A percentile compares a stretch with the other conserved stretches of the same genome.
These are phyloP conservation scores for Rutpela maculata DNA, from an alignment of 2,888 invertebrate genomes.

Conservation along the genomic window DNA sequence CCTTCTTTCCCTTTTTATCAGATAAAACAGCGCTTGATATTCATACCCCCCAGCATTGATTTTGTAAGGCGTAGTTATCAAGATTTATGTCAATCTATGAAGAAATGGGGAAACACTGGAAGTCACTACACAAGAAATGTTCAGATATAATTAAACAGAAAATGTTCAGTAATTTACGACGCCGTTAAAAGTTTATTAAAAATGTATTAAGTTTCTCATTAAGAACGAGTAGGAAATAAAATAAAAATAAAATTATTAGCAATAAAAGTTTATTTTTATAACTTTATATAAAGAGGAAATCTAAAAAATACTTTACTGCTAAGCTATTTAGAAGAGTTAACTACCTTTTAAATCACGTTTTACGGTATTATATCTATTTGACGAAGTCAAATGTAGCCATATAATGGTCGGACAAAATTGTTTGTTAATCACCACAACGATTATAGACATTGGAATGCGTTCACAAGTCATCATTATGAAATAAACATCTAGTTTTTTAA, in stretches of 20 bases:
- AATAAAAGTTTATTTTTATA: slow-evolving; percentile 33
- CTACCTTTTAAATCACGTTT: not conserved
- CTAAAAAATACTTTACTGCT: slow-evolving; percentile 5
- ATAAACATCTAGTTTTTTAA: no score
- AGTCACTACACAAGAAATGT: slow-evolving; percentile 37
- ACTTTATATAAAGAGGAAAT: slow-evolving; percentile 21
- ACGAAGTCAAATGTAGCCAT: not conserved
- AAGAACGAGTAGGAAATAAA: slow-evolving; percentile 27
- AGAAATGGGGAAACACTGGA: slow-evolving; percentile 50
- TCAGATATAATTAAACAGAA: slow-evolving; percentile 43
- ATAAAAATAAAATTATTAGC: slow-evolving; percentile 30
- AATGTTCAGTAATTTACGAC: slow-evolving; percentile 43
- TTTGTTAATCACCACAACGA: no score
- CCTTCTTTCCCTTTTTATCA: slow-evolving; percentile 24
- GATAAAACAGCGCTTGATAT: slow-evolving; percentile 61
- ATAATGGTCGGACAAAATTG: no score
- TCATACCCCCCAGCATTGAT: slow-evolving; percentile 65
- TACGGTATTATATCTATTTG: not conserved
- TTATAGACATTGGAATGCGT: no score
- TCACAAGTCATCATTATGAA: no score
- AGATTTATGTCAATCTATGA: slow-evolving; percentile 38
- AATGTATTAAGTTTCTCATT: slow-evolving; percentile 42
- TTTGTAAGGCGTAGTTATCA: slow-evolving; percentile 55
- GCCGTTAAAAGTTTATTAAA: slow-evolving; percentile 51
- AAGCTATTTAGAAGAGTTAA: not conserved